These are phyloP conservation scores for Agrenia bidenticulata DNA, from an alignment of 2,888 invertebrate genomes.

Conservation along the genomic window DNA sequence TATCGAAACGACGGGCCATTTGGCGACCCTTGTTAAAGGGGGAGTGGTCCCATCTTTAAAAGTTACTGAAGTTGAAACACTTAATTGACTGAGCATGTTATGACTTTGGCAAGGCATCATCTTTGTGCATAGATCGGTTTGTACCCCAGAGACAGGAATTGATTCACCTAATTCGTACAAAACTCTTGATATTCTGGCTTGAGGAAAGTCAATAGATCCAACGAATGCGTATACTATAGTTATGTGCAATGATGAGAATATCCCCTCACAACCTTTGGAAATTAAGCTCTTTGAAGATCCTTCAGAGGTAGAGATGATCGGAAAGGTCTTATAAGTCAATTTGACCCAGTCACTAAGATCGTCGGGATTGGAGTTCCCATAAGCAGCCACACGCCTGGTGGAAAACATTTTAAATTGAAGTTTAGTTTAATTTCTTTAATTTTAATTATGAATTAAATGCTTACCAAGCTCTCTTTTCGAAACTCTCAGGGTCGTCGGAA, in stretches of 20 bases:
- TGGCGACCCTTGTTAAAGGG: constrained; percentile 60
- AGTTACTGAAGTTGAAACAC: constrained; percentile 57
- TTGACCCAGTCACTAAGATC: constrained; percentile 60
- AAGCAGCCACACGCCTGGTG: constrained; percentile 57
- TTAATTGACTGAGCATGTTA: constrained; percentile 44
- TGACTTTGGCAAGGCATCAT: constrained; percentile 41
- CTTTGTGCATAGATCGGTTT: neutral
- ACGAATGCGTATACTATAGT: constrained; percentile 60
- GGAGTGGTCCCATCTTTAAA: constrained; percentile 61
- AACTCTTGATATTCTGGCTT: constrained; percentile 59
- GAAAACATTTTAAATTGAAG: too few relatives aligned
- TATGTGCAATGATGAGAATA: constrained; percentile 56
- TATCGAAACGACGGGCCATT: constrained; percentile 66
- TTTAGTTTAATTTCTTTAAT: neutral
- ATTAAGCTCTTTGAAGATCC: constrained; percentile 27
- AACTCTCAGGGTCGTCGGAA: constrained; percentile 20
- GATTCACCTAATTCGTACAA: constrained; percentile 46
- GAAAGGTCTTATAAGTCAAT: constrained; percentile 54
- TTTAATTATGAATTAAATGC: neutral
- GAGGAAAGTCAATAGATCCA: constrained; percentile 58
- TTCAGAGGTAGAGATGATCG: constrained; percentile 18
- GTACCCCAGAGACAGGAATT: constrained; percentile 33
- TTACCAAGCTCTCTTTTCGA: constrained; percentile 18
- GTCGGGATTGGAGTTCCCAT: constrained; percentile 59
- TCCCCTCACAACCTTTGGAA: constrained; percentile 55